Base-by-base conservation (phyloP, 2,113 vertebrate genomes). In the Solenodon paradoxus region DNA sequence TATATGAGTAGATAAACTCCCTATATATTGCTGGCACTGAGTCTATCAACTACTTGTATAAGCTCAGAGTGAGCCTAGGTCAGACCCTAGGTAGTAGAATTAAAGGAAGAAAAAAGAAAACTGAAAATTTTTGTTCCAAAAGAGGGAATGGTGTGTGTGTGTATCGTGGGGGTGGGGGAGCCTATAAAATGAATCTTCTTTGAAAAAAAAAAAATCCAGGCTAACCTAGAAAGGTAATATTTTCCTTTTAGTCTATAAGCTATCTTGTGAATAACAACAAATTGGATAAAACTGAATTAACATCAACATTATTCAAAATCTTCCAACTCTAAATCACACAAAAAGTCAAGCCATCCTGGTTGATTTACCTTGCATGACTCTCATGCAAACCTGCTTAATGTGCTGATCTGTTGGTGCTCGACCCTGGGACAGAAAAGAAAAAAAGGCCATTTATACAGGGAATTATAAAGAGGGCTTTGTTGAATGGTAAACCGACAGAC, bases 331-430 rank as follows among this genome's bases (percentile, higher is more conserved):
- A 86, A 95, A 97, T 59, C 38, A 71, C 6, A 68, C 3, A 81
- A 72, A 71, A 95, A 90, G 55, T 63, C 55, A 89, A 78, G 79
- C 30, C 12, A 53, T 1, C 81, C 74, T 59, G 89, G 72, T 59
- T 32, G 92, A 98, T 97, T 99, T 98, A 99, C 99, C 99, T 99
- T 99, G 99, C 98, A 99, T 99, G 95, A 99, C 99, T 98, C 99
- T 98, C 99, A 99, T 99, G 98, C 99, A 99, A 81, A 99, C 99
- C 98, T 99, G 99, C 96, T 99, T 99, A 96, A 99, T 99, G 96
- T 99, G 99, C 96, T 99, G 99, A 98, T 99, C 99, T 0, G 98
- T 99, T 8, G 99, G 99, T 94, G 99, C 99, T 98, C 99, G 99
- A 61, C 99, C 99, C 99, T 99, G 97, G 40, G 96, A 90, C 55